Evolutionary conservation across 2,797 vertebrate genomes (phyloP), one percentile per base, ranked within the genome.

Genomic region (Sarcophilus harrisii): DNA sequence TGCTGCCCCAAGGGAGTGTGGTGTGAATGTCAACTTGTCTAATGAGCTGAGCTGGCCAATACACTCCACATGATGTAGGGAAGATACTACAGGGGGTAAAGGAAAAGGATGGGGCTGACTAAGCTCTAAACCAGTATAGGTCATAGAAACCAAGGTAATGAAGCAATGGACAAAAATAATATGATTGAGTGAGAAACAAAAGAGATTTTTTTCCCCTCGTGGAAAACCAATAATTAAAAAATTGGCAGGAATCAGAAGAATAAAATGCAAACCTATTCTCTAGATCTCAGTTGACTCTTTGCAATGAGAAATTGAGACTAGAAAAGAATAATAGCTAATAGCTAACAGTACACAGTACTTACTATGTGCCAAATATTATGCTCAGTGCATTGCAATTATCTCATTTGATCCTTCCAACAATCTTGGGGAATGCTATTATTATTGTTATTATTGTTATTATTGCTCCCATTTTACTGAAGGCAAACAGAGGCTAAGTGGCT

Each of bases 61-160:
- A 89, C 93, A 18, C 81, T 95, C 91, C 94, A 62, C 92, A 81
- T 57, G 91, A 93, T 0, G 30, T 87, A 93, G 92, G 38, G 59
- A 94, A 81, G 59, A 73, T 87, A 58, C 95, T 95, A 90, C 57
- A 29, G 81, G 95, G 57, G 90, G 29, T 91, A n/a, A 90, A 94
- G 60, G 45, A 87, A 0, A 0, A 57, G 90, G 95, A 96, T 93
- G 60, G n/a, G 29, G 54, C 30, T 28, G 21, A 90, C 93, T 90
- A 95, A 38, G 59, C 66, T 92, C 54, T 59, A 90, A 90, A 91
- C 6, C 14, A 59, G 32, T 27, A 14, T 66, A 91, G 81, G 49
- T 95, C 57, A 91, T 18, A 58, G 57, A 94, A 96, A 95, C 57
- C 57, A 18, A 94, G 49, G 32, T 81, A 57, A 91, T 55, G 60